Percentiles rank a stretch among this genome's conserved stretches.
Evolutionary conservation across 2,797 vertebrate genomes (phyloP).

Genomic region (Sebastes steindachneri): DNA sequence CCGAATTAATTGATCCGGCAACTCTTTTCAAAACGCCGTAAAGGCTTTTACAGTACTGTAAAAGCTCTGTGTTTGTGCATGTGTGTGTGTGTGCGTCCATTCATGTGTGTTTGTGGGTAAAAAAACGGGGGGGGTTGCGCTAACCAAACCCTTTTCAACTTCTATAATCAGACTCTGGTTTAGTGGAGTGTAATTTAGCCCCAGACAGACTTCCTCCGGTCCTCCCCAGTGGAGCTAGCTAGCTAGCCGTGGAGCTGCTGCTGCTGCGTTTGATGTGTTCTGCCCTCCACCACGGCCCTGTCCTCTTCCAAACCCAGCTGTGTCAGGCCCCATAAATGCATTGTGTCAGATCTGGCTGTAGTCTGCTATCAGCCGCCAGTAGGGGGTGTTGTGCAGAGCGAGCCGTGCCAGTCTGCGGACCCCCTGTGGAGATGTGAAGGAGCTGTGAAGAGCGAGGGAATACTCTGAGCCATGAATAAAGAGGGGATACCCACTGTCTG

Average conservation of each 20-base stretch:
- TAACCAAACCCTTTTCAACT: slow-evolving; percentile 81
- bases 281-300: slow-evolving; percentile 60
- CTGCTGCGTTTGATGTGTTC: slow-evolving; percentile 64
- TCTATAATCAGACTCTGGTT: slow-evolving; percentile 84
- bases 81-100: slow-evolving; percentile 25
- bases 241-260: slow-evolving; percentile 59
- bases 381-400: slow-evolving; percentile 65
- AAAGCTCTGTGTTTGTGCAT: slow-evolving; percentile 41
- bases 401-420: slow-evolving; percentile 51
- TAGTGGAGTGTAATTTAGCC: slow-evolving; percentile 82
- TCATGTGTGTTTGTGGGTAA: slow-evolving; percentile 75
- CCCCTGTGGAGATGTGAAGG: slow-evolving; percentile 79
- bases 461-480: slow-evolving; percentile 72
- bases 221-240: slow-evolving; percentile 66
- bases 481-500: slow-evolving; percentile 68
- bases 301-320: slow-evolving; percentile 67
- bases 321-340: slow-evolving; percentile 46
- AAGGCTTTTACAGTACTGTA: slow-evolving; percentile 68
- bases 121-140: slow-evolving; percentile 63
- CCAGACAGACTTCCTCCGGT: slow-evolving; percentile 80
- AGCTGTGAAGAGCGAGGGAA: slow-evolving; percentile 74
- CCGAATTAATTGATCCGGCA: slow-evolving; percentile 64
- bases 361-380: slow-evolving; percentile 57
- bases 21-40: slow-evolving; percentile 65
- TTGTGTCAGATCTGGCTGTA: slow-evolving; percentile 56